These are phyloP conservation scores for Microcebus murinus DNA, from an alignment of 2,113 vertebrate species.

Conservation along the genomic window DNA sequence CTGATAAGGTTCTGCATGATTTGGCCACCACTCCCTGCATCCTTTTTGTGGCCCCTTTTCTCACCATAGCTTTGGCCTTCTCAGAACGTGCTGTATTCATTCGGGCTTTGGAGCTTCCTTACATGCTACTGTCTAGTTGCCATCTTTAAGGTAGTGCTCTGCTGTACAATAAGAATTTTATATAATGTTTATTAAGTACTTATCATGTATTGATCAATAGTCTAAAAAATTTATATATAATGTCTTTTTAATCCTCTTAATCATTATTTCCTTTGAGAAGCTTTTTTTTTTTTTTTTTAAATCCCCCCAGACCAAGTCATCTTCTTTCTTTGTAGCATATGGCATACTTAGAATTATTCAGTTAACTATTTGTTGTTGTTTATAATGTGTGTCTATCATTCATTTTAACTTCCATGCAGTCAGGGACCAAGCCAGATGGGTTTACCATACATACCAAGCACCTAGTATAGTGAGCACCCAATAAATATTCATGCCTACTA, in stretches of 20 bases:
- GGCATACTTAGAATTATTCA: neutral
- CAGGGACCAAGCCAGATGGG: neutral
- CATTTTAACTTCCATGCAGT: neutral
- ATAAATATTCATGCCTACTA: neutral
- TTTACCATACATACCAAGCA: neutral
- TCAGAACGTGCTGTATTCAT: neutral
- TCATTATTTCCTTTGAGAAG: neutral
- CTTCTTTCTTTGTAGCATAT: neutral
- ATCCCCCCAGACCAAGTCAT: neutral
- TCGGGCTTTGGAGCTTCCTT: neutral
- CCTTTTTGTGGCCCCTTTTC: neutral
- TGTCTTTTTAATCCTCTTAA: neutral
- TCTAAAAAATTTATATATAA: neutral
- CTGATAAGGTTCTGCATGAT: neutral
- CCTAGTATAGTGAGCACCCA: neutral
- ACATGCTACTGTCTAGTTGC: neutral
- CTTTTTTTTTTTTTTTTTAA: neutral
- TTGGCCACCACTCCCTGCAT: neutral
- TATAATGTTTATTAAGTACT: neutral
- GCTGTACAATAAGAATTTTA: neutral
- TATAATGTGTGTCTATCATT: neutral
- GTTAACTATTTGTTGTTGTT: neutral
- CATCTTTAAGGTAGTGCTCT: neutral
- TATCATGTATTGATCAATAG: neutral
- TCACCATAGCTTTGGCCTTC: neutral